Conservation (phyloP, 2,797 vertebrate species). For the Tenualosa ilisha region DNA sequence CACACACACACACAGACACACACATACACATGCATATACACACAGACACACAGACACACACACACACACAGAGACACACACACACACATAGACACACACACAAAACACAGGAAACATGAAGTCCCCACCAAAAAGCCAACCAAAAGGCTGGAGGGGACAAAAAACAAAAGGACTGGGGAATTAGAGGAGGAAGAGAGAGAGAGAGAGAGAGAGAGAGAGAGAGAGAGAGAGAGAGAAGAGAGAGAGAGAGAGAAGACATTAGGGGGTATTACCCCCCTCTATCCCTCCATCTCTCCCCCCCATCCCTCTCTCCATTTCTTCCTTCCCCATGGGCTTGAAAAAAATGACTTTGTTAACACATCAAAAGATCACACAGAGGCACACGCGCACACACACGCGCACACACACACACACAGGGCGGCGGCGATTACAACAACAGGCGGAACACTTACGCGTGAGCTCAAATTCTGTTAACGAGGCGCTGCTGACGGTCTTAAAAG, state of each 20-base stretch:
- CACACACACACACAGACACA: background rate
- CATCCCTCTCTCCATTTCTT: background rate
- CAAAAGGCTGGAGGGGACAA: background rate
- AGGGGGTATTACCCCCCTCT: background rate
- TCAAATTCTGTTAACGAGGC: conserved; percentile 77
- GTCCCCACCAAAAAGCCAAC: background rate
- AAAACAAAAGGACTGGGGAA: background rate
- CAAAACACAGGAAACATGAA: background rate
- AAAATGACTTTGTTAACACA: conserved; percentile 13
- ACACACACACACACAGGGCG: too few species aligned
- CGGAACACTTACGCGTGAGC: conserved; percentile 78
- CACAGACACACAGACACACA: background rate
- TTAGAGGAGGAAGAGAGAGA: background rate
- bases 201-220: background rate
- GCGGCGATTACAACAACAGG: conserved; percentile 40
- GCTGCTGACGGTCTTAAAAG: conserved; percentile 83
- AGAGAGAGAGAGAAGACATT: background rate
- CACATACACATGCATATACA: background rate
- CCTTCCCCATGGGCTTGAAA: background rate
- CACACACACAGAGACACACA: background rate
- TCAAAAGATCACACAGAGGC: background rate
- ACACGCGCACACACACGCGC: too few species aligned
- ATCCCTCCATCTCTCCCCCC: background rate
- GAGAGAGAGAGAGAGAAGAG: conserved; percentile 1
- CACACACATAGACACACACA: background rate